Percentiles rank a stretch among this genome's conserved stretches.
Evolutionary conservation across 1,140 invertebrate genomes (phyloP).

Genomic region (Pentalonia nigronervosa): DNA sequence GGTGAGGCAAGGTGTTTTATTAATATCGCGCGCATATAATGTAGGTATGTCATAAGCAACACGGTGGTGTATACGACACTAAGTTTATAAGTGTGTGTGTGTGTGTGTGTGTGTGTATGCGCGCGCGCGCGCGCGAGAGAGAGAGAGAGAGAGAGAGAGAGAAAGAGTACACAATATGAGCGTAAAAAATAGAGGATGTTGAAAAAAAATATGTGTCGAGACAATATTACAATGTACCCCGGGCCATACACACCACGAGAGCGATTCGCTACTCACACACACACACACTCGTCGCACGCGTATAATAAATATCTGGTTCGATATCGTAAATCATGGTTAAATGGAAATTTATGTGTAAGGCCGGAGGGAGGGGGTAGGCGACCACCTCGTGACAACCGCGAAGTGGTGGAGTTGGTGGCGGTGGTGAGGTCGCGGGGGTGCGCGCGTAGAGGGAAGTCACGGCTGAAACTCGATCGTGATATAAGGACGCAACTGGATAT

Average conservation of each 20-base stretch:
- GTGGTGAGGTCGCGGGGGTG: neutral
- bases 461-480: constrained; percentile 44
- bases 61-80: neutral
- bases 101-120: too few relatives aligned
- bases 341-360: constrained; percentile 40
- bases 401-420: neutral
- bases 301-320: constrained; percentile 22
- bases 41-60: neutral
- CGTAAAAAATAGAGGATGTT: neutral
- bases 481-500: neutral
- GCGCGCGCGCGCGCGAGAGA: too few relatives aligned
- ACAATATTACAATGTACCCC: neutral
- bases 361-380: neutral
- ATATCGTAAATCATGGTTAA: constrained; percentile 46
- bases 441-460: neutral
- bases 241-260: neutral
- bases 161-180: neutral
- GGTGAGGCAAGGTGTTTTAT: neutral
- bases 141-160: too few relatives aligned
- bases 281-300: neutral
- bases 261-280: neutral
- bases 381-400: neutral
- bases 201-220: constrained; percentile 20
- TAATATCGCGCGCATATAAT: neutral
- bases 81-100: neutral